These are phyloP conservation scores for Lonchura striata DNA, from an alignment of 2,113 vertebrate genomes.

Conservation along the genomic window DNA sequence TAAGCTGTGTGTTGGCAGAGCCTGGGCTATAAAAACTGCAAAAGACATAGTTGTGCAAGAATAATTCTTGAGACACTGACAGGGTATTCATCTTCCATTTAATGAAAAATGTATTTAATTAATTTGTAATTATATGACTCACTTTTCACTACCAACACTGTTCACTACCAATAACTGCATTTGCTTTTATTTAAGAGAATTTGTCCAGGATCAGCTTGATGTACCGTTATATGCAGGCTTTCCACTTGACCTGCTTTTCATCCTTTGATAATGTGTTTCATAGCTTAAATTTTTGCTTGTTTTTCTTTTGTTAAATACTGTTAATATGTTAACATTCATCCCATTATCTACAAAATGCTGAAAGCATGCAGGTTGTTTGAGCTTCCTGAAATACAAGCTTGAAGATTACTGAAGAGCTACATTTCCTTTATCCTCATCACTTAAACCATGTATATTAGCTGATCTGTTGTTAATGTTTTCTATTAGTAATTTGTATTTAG, in stretches of 20 bases:
- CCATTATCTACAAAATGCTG: neutral
- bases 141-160: neutral
- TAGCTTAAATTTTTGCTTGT: neutral
- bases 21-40: neutral
- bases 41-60: neutral
- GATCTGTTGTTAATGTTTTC: neutral
- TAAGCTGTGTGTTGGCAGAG: rapidly evolving
- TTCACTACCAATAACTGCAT: neutral
- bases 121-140: neutral
- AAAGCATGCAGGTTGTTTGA: neutral
- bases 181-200: neutral
- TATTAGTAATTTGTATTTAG: neutral
- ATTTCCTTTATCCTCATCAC: neutral
- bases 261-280: neutral
- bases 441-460: neutral
- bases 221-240: neutral
- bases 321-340: neutral
- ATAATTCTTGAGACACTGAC: neutral
- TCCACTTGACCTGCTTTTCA: neutral
- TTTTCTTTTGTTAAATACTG: neutral
- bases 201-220: neutral
- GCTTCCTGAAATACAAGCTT: neutral
- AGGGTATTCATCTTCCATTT: neutral
- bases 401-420: neutral
- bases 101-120: neutral